phyloP scores from a whole-genome alignment of 2,113 vertebrate genomes.

The Craseonycteris thonglongyai region DNA sequence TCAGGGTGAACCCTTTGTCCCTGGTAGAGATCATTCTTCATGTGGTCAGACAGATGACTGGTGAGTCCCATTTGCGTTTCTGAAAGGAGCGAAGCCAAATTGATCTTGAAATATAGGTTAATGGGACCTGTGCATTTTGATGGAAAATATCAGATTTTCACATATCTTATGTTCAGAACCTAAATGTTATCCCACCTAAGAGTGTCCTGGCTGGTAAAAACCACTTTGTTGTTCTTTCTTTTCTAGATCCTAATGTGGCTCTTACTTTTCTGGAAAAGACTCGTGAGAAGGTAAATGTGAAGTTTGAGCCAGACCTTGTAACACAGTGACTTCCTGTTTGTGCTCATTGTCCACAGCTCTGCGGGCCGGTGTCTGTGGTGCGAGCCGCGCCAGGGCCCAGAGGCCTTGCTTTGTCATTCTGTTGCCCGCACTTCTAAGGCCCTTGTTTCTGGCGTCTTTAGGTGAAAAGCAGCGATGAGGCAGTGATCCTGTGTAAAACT shows the following conservation, averaged over 20 bases:
- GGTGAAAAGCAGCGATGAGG: slow-evolving; percentile 97
- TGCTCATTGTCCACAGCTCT: neutral
- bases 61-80: slow-evolving; percentile 72
- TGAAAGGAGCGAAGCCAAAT: neutral
- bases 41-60: slow-evolving; percentile 93
- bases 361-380: fast-evolving
- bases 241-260: slow-evolving; percentile 90
- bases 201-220: neutral
- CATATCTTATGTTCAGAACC: neutral
- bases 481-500: slow-evolving; percentile 94
- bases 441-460: slow-evolving; percentile 51
- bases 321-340: too few species aligned
- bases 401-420: neutral
- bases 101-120: neutral
- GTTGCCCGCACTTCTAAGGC: neutral
- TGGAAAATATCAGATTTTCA: neutral
- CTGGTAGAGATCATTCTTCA: slow-evolving; percentile 96
- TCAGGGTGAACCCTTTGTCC: slow-evolving; percentile 96
- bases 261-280: slow-evolving; percentile 97
- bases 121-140: neutral
- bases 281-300: slow-evolving; percentile 88
- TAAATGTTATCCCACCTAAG: neutral
- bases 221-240: neutral
- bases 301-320: neutral
- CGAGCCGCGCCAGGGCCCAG: fast-evolving